Evolutionary conservation across 2,113 vertebrate genomes (phyloP).

Genomic region (Rhinichthys klamathensis): DNA sequence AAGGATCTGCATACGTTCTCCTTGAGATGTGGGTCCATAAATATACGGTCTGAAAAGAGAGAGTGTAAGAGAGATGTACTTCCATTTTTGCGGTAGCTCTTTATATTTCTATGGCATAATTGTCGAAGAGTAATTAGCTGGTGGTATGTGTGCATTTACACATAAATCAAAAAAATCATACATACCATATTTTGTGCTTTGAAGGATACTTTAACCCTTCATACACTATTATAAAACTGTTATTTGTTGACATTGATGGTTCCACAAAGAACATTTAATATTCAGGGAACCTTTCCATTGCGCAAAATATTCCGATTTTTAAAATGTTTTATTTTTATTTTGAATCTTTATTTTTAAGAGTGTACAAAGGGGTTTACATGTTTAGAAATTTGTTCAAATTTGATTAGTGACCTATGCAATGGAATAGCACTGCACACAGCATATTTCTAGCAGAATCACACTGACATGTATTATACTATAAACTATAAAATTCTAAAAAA

Average conservation of each 20-base stretch:
- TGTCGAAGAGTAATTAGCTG: too few relatives aligned
- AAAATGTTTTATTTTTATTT: too few relatives aligned
- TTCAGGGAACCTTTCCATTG: too few relatives aligned
- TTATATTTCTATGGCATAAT: too few relatives aligned
- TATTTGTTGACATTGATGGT: too few relatives aligned
- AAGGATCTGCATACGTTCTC: conserved; percentile 97
- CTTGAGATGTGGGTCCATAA: conserved; percentile 96
- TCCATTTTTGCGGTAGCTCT: too few relatives aligned
- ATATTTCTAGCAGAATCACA: neutral
- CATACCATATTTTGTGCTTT: neutral
- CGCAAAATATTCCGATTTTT: too few relatives aligned
- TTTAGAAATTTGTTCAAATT: neutral
- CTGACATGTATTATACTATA: neutral
- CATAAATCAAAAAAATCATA: neutral
- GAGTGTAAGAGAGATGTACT: neutral
- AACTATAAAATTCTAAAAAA: neutral
- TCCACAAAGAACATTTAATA: too few relatives aligned
- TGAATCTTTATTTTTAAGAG: too few relatives aligned
- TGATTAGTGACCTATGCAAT: neutral
- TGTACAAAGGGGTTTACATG: neutral
- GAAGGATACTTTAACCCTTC: neutral
- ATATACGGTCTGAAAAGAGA: conserved; percentile 86
- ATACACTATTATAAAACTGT: neutral
- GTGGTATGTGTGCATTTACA: neutral
- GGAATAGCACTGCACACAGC: neutral